Evolutionary conservation across 2,797 vertebrate species (phyloP).

Genomic region (Alcedo atthis): DNA sequence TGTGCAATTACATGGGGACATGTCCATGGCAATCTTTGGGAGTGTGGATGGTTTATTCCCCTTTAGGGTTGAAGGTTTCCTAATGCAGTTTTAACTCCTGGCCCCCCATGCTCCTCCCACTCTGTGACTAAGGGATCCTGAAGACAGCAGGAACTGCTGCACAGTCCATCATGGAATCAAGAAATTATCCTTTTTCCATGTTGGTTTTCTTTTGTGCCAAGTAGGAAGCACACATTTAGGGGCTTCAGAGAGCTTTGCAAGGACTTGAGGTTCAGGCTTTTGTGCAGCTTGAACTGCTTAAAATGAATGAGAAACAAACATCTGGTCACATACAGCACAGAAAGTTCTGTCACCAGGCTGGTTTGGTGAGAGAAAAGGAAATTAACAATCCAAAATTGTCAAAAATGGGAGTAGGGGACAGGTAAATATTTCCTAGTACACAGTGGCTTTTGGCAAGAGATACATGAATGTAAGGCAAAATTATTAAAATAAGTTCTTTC

Average conservation of each 20-base stretch:
- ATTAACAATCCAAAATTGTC: neutral
- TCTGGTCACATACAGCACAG: neutral
- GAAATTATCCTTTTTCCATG: neutral
- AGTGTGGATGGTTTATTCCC: neutral
- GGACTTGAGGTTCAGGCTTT: neutral
- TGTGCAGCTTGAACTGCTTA: neutral
- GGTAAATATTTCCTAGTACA: neutral
- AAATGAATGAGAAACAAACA: neutral
- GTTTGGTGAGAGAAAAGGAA: neutral
- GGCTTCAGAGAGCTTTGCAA: neutral
- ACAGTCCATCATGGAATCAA: neutral
- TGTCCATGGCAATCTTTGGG: neutral
- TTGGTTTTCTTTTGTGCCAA: neutral
- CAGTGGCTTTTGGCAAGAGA: neutral
- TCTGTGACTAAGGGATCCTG: neutral
- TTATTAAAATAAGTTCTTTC: neutral
- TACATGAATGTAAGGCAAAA: neutral
- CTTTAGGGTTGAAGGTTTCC: neutral
- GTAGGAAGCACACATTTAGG: neutral
- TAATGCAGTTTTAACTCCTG: neutral
- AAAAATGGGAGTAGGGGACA: neutral
- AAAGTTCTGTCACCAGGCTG: neutral
- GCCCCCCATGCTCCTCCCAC: fast-evolving
- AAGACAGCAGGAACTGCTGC: neutral
- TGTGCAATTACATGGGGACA: neutral